Evolutionary conservation across 2,113 vertebrate genomes (phyloP).

Genomic region (human): GRCh38 chr15:87623501-87624000

Average conservation of each 20-base stretch:
- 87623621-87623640: neutral
- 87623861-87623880: neutral
- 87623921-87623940: too few relatives aligned
- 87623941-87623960: too few relatives aligned
- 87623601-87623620: neutral
- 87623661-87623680: neutral
- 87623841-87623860: neutral
- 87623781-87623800: neutral
- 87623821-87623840: neutral
- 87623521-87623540: too few relatives aligned
- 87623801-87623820: neutral
- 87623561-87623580: neutral
- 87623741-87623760: neutral
- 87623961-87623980: too few relatives aligned
- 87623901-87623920: too few relatives aligned
- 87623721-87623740: neutral
- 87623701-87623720: neutral
- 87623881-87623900: too few relatives aligned
- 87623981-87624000: too few relatives aligned
- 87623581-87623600: neutral
- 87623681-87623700: neutral
- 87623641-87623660: neutral
- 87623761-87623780: neutral
- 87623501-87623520: neutral
- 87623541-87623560: too few relatives aligned